A percentile compares a stretch with the other conserved stretches of the same genome.
These are phyloP conservation scores for Poeciliopsis turrubarensis DNA, from an alignment of 2,113 vertebrate genomes.

Conservation along the genomic window DNA sequence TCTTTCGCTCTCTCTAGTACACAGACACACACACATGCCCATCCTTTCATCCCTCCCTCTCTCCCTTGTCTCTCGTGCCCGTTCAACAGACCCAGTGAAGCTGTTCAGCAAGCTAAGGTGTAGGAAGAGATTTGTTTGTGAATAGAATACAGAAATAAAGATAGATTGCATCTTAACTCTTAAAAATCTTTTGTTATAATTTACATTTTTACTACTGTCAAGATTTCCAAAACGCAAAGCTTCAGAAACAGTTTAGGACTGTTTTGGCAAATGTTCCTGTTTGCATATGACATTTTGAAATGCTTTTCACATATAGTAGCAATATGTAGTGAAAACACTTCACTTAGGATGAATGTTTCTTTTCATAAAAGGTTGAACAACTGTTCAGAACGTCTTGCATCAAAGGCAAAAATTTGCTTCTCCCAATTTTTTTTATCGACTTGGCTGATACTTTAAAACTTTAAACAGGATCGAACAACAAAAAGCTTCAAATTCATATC, in stretches of 20 bases:
- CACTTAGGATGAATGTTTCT: no score
- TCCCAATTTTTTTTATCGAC: no score
- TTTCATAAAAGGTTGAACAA: no score
- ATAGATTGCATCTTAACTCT: not conserved
- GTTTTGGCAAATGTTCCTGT: not conserved
- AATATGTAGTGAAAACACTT: no score
- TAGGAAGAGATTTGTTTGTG: not conserved
- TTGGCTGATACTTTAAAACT: no score
- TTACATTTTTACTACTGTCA: not conserved
- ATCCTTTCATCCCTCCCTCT: conserved; percentile 26
- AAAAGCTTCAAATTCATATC: no score
- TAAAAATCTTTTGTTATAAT: not conserved
- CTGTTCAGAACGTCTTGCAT: no score
- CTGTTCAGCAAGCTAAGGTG: conserved; percentile 19
- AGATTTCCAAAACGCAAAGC: not conserved
- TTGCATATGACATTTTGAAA: not conserved
- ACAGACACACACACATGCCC: conserved; percentile 47
- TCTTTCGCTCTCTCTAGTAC: conserved; percentile 22
- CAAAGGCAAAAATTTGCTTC: no score
- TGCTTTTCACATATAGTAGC: not conserved
- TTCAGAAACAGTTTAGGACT: not conserved
- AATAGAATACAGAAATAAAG: not conserved
- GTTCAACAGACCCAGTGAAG: conserved; percentile 38
- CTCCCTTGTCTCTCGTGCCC: conserved; percentile 13
- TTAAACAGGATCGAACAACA: no score